Evolutionary conservation across 1,140 invertebrate species (phyloP), one percentile per base, ranked within the genome.

Genomic region (Stenopsyche tienmushanensis): DNA sequence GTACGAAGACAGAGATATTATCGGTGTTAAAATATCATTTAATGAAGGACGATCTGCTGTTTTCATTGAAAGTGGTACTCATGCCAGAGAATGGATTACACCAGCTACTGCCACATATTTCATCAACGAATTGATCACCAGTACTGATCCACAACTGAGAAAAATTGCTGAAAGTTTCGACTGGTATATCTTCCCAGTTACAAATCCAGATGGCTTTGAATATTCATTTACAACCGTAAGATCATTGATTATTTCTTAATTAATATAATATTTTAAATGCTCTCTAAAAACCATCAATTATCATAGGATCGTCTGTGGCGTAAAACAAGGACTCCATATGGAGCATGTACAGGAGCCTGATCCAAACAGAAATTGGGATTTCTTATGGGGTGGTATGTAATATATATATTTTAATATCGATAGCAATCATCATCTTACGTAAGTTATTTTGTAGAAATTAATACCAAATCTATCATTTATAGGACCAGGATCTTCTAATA

Each of bases 141-240:
- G 74, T 59, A 23, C 69, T 0, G 60, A 82, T 47, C 0, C 73
- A 0, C 70, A 73, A 8, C 65, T 84, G 8, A 69, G 77, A 25
- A 29, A 62, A 3, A 67, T 83, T 9, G 80, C 87, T 0, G 75
- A 83, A 44, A 73, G 71, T 17, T 73, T 83, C 50, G 82, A 85
- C 25, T 86, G 84, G 84, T 84, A 84, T 69, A 77, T 87, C 10
- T 76, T 87, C 54, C 85, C 85, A 0, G 71, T 77, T 0, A 71
- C 80, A 29, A 87, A 87, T 73, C 86, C 88, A 3, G 88, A 90
- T 73, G 88, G 88, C 47, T 89, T 89, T 72, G 84, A 84, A 70
- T 88, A 80, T 62, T 83, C 82, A 1, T 80, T 81, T 66, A 77
- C 73, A 5, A 74, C 39, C 10, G 85, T 88, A 76, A 83, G 77